phyloP scores from a whole-genome alignment of 2,113 vertebrate genomes.

The Eira barbara region DNA sequence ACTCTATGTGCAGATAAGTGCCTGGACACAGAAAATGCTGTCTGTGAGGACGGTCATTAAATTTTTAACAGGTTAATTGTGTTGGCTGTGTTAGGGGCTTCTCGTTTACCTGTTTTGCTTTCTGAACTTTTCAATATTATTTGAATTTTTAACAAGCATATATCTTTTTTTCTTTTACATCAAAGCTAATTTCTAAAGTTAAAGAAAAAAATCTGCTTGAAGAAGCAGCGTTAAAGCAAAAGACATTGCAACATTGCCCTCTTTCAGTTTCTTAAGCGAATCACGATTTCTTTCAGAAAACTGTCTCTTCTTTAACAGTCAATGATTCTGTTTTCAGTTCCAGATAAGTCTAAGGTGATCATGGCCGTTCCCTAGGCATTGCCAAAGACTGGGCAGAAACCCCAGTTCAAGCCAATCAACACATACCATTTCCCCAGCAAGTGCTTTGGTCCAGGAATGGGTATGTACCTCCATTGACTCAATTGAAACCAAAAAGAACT shows the following conservation, averaged over 20 bases:
- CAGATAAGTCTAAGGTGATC: neutral
- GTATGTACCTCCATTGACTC: neutral
- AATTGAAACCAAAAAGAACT: neutral
- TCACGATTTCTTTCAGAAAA: neutral
- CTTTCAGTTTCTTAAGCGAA: neutral
- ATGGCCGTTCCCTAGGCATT: neutral
- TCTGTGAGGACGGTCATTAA: neutral
- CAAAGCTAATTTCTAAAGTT: neutral
- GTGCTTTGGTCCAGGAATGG: neutral
- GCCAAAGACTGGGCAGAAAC: neutral
- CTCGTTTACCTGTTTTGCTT: neutral
- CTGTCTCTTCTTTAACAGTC: neutral
- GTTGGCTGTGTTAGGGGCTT: no score
- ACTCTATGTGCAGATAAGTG: rapidly evolving
- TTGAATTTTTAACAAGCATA: neutral
- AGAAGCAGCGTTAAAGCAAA: neutral
- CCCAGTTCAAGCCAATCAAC: neutral
- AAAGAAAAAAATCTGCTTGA: neutral
- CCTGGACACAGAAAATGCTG: neutral
- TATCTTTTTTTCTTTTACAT: neutral
- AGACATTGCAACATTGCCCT: neutral
- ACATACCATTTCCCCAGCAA: neutral
- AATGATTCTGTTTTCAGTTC: neutral
- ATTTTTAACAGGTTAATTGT: neutral
- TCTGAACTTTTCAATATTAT: neutral